Evolutionary conservation across 2,113 vertebrate species (phyloP).

Genomic region (Bujurquina vittata): DNA sequence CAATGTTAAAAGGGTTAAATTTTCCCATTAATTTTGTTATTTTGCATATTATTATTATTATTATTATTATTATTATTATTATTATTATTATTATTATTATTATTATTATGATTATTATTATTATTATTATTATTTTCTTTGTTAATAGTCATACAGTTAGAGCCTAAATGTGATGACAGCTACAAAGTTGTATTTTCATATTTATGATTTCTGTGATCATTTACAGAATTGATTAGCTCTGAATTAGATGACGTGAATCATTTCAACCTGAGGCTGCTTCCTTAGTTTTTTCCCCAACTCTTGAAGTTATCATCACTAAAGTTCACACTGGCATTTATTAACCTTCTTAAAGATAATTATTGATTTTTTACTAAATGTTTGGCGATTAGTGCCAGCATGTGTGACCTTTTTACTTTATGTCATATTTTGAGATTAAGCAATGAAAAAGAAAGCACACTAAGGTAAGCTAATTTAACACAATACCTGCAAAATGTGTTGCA

Average conservation of each 20-base stretch:
- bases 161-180: background rate
- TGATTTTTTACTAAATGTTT: background rate
- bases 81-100: background rate
- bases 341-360: background rate
- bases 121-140: background rate
- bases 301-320: background rate
- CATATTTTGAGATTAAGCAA: background rate
- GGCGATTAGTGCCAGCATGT: background rate
- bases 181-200: background rate
- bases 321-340: background rate
- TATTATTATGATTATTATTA: background rate
- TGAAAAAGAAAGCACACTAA: background rate
- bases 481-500: background rate
- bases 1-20: background rate
- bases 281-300: background rate
- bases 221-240: background rate
- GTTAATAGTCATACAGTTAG: background rate
- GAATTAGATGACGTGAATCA: background rate
- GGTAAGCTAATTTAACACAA: background rate
- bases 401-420: background rate
- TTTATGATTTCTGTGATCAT: background rate
- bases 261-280: background rate
- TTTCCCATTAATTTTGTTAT: background rate
- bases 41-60: background rate
- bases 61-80: background rate